phyloP scores from a whole-genome alignment of 2,113 vertebrate species.

The Notechis scutatus region DNA sequence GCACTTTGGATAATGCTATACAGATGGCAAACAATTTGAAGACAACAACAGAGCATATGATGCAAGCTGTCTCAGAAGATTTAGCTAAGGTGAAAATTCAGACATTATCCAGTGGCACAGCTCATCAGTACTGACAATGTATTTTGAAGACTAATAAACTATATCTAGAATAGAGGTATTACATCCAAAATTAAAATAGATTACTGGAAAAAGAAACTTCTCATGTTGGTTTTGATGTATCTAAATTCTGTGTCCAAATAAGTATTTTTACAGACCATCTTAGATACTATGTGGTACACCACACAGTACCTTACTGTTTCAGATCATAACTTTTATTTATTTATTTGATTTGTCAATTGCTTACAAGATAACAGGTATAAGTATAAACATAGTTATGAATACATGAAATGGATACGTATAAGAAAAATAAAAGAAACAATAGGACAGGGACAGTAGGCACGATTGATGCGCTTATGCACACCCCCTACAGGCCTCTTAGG shows the following conservation, averaged over 20 bases:
- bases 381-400: too few species aligned
- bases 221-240: background rate
- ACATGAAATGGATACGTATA: too few species aligned
- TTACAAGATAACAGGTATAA: too few species aligned
- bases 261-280: background rate
- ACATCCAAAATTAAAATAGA: background rate
- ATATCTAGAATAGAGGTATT: background rate
- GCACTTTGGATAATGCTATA: slow-evolving; percentile 81
- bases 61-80: slow-evolving; percentile 78
- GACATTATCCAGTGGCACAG: slow-evolving; percentile 33
- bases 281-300: background rate
- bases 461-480: too few species aligned
- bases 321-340: background rate
- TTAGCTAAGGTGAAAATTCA: slow-evolving; percentile 71
- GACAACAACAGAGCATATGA: slow-evolving; percentile 84
- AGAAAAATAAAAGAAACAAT: too few species aligned
- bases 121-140: background rate
- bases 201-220: background rate
- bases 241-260: background rate
- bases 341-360: too few species aligned
- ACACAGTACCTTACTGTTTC: background rate
- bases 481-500: too few species aligned
- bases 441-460: too few species aligned
- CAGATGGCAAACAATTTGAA: slow-evolving; percentile 81
- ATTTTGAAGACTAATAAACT: background rate